Conservation (phyloP, 2,113 vertebrate genomes). For the Zingel zingel region DNA sequence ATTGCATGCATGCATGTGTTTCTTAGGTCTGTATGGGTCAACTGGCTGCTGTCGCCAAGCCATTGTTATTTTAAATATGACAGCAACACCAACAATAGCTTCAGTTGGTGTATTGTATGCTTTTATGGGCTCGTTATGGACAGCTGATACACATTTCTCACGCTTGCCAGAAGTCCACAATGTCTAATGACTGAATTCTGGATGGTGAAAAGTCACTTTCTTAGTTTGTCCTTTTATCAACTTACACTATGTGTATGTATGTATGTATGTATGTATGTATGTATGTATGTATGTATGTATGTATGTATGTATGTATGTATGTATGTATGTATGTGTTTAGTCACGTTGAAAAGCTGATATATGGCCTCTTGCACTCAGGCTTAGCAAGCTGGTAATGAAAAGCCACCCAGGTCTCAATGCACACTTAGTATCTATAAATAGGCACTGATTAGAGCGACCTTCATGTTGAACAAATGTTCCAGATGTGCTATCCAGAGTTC, state of each 20-base stretch:
- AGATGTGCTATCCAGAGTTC: constrained; percentile 46
- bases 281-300: not conserved
- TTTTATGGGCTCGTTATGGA: constrained; percentile 32
- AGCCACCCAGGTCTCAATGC: constrained; percentile 6
- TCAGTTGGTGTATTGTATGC: not conserved
- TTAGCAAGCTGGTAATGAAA: constrained; percentile 24
- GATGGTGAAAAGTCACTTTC: not conserved
- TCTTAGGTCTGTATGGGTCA: constrained; percentile 22
- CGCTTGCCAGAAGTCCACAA: not conserved
- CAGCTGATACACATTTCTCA: constrained; percentile 12
- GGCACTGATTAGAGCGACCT: constrained; percentile 3
- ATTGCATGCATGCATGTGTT: constrained; percentile 31
- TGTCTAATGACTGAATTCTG: not conserved
- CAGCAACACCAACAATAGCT: constrained; percentile 59
- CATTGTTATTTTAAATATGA: constrained; percentile 55
- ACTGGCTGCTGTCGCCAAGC: constrained; percentile 12
- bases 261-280: too few relatives aligned
- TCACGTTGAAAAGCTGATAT: constrained; percentile 16
- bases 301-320: not conserved
- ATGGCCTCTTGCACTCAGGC: constrained; percentile 5
- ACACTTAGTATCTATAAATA: constrained; percentile 46
- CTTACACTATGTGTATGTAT: not conserved
- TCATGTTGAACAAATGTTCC: constrained; percentile 44
- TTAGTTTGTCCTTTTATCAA: not conserved
- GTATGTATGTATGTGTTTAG: not conserved